phyloP scores from a whole-genome alignment of 2,113 vertebrate genomes.

The Hypocryptadius cinnamomeus region DNA sequence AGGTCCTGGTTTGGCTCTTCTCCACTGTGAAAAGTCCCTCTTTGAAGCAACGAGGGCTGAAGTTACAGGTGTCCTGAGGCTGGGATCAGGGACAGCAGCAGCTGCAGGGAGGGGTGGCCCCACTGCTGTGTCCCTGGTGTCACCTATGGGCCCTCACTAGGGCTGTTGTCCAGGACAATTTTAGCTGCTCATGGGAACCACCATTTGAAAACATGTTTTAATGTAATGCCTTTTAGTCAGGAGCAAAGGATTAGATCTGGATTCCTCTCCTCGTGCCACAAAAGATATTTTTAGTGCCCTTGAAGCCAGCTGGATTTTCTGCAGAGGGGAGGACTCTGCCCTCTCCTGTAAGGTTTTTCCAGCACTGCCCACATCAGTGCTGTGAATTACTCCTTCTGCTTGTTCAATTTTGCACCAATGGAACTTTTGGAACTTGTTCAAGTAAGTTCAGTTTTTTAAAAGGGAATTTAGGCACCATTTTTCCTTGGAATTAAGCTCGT shows the following conservation, averaged over 20 bases:
- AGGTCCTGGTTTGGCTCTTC: conserved; percentile 30
- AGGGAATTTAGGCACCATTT: background rate
- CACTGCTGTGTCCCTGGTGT: background rate
- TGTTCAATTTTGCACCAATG: background rate
- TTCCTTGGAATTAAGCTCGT: background rate
- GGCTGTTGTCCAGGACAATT: background rate
- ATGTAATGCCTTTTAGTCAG: background rate
- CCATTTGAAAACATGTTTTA: background rate
- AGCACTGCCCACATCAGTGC: background rate
- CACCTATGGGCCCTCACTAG: background rate
- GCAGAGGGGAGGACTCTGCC: background rate
- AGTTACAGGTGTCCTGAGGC: background rate
- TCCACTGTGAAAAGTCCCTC: conserved; percentile 3
- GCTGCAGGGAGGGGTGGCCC: conserved; percentile 11
- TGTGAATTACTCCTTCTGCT: background rate
- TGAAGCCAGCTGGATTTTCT: background rate
- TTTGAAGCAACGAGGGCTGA: background rate
- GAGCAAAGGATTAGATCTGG: background rate
- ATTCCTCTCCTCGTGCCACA: background rate
- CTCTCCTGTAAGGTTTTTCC: background rate
- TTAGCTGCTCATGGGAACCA: background rate
- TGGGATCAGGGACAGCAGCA: conserved; percentile 12
- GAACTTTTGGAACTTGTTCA: background rate
- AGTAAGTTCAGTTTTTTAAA: background rate
- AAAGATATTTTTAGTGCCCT: background rate